phyloP scores from a whole-genome alignment of 2,888 invertebrate genomes.

The Drosophila kokeensis region DNA sequence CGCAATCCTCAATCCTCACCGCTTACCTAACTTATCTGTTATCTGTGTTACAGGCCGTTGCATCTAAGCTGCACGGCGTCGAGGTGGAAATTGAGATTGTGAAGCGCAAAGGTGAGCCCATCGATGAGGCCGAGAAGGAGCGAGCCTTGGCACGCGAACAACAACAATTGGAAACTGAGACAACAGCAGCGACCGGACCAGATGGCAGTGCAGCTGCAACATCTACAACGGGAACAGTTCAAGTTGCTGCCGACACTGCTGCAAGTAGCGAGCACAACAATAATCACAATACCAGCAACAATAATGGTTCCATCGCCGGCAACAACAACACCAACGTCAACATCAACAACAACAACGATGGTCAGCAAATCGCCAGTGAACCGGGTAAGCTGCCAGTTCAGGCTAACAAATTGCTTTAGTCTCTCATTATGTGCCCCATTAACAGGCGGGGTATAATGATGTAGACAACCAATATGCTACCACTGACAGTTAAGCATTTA shows the following conservation, averaged over 20 bases:
- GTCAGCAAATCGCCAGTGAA: conserved; percentile 65
- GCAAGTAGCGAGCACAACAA: conserved; percentile 69
- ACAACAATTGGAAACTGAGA: conserved; percentile 58
- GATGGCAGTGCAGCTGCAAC: conserved; percentile 23
- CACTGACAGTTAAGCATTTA: neutral
- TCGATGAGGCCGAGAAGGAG: conserved; percentile 82
- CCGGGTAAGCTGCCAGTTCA: conserved; percentile 56
- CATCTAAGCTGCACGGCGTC: conserved; percentile 95
- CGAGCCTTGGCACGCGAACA: conserved; percentile 73
- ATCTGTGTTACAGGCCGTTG: conserved; percentile 90
- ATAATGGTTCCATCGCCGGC: conserved; percentile 66
- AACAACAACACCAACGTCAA: conserved; percentile 68
- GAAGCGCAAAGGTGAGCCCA: conserved; percentile 91
- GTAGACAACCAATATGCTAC: conserved; percentile 21
- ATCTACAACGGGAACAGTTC: neutral
- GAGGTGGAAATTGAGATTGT: conserved; percentile 96
- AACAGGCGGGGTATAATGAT: conserved; percentile 25
- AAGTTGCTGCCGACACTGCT: neutral
- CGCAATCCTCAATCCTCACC: neutral
- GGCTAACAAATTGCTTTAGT: conserved; percentile 48
- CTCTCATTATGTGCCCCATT: conserved; percentile 35
- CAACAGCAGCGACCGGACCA: conserved; percentile 28
- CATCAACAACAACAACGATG: conserved; percentile 78
- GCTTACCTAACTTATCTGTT: conserved; percentile 1
- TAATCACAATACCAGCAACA: conserved; percentile 75